phyloP scores from a whole-genome alignment of 2,888 invertebrate genomes.

The Taenaris catops region DNA sequence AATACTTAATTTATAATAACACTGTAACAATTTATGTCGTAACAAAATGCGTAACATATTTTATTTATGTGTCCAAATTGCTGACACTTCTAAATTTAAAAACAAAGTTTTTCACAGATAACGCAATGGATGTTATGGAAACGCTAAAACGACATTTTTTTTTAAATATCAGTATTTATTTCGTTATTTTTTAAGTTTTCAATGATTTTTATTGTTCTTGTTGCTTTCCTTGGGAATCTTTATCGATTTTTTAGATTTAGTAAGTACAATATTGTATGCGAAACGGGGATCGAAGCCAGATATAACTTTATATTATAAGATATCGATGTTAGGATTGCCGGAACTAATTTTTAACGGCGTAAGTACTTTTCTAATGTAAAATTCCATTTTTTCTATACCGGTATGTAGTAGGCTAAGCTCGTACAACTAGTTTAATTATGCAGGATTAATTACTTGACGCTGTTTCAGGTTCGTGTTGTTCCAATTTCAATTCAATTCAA shows the following conservation, averaged over 20 bases:
- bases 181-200: slow-evolving; percentile 77
- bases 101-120: no score
- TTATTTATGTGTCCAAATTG: no score
- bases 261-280: slow-evolving; percentile 49
- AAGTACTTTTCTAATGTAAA: slow-evolving; percentile 60
- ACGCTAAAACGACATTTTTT: slow-evolving; percentile 30
- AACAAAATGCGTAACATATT: no score
- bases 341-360: slow-evolving; percentile 21
- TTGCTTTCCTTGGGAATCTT: slow-evolving; percentile 75
- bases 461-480: no score
- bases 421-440: neutral
- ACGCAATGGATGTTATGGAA: slow-evolving; percentile 12
- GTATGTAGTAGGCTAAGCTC: slow-evolving; percentile 15
- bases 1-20: no score
- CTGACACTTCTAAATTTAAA: no score
- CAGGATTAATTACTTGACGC: no score
- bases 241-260: slow-evolving; percentile 65
- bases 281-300: slow-evolving; percentile 39
- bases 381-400: slow-evolving; percentile 65
- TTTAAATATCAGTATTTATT: slow-evolving; percentile 67
- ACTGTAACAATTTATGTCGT: no score
- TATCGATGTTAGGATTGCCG: slow-evolving; percentile 13
- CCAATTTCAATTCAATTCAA: no score
- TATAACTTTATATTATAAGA: slow-evolving; percentile 16
- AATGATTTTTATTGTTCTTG: slow-evolving; percentile 76